Base-by-base conservation (phyloP, 53 echinoderm and acorn worm genomes). In the Crossaster papposus region DNA sequence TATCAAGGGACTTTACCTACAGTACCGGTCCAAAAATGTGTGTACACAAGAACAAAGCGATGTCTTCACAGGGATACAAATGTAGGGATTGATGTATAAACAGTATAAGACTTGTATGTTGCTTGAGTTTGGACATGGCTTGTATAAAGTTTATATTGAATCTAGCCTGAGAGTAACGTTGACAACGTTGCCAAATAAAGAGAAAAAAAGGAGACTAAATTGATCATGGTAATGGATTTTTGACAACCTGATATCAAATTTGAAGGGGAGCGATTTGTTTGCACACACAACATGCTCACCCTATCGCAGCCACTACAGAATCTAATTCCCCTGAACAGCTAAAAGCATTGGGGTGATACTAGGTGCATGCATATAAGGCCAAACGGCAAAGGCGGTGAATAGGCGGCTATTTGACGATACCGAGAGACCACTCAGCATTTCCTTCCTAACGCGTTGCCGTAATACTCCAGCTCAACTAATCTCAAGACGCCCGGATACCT, bases 281-380 rank as follows among this genome's bases (percentile, higher is more conserved):
- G 75, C 75, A 32, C 75, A 35, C 75, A 74, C 23, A 74, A 74
- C 75, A 74, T 22, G 75, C 18, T 2, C 36, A 20, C 33, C 34
- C 75, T 44, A 30, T 29, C 29, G 13, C 30, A 13, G 13, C 11
- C 71, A 0, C 30, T n/a, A 7, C 13, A 6, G 23, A 71, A 71
- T 18, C 36, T 17, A 18, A 74, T 24, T 74, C 28, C 75, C 31
- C 12, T n/a, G 35, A 36, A 14, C 36, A 29, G 75, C 36, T 74
- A 74, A 74, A 74, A 74, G 75, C 75, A 74, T 74, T 74, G 2
- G 15, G 75, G 75, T 11, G 18, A 74, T 71, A 74, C 31, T 35
- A 36, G 5, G 75, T 74, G 34, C 18, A 35, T 74, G 75, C 34
- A 17, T n/a, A 13, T 3, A 20, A 4, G 36, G 36, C 7, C 11